Conservation (phyloP, 2,888 invertebrate genomes). For the Sinhomidia bicolor region DNA sequence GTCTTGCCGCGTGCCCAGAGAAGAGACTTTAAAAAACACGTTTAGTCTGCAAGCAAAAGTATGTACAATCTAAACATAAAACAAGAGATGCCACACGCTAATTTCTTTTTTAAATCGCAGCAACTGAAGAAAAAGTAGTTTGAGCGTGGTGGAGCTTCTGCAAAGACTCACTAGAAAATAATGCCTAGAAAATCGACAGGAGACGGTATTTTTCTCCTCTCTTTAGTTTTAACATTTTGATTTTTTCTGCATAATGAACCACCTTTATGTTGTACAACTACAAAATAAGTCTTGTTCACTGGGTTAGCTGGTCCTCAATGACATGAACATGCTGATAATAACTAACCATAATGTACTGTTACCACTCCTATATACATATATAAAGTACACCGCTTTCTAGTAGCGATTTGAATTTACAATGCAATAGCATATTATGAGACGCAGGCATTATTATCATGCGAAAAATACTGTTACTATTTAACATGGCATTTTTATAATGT, state of each 20-base stretch:
- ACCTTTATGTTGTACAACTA: slow-evolving; percentile 38
- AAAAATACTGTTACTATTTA: too few species aligned
- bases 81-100: slow-evolving; percentile 7
- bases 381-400: neutral
- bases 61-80: neutral
- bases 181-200: slow-evolving; percentile 64
- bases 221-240: slow-evolving; percentile 32
- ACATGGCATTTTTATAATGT: neutral
- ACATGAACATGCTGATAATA: slow-evolving; percentile 16
- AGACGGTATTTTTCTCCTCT: slow-evolving; percentile 65
- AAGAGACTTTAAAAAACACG: neutral
- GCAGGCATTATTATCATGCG: neutral
- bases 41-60: neutral
- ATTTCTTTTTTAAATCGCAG: slow-evolving; percentile 1
- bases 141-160: slow-evolving; percentile 20
- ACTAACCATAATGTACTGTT: slow-evolving; percentile 25
- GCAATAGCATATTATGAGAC: neutral
- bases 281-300: slow-evolving; percentile 31
- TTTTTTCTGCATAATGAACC: slow-evolving; percentile 49
- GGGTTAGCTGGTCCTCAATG: slow-evolving; percentile 32
- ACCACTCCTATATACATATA: neutral
- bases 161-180: slow-evolving; percentile 66
- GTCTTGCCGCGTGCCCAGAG: slow-evolving; percentile 39
- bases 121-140: slow-evolving; percentile 1
- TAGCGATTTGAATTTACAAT: slow-evolving; percentile 14